phyloP scores from a whole-genome alignment of 2,888 invertebrate genomes.

The Neria commutata region DNA sequence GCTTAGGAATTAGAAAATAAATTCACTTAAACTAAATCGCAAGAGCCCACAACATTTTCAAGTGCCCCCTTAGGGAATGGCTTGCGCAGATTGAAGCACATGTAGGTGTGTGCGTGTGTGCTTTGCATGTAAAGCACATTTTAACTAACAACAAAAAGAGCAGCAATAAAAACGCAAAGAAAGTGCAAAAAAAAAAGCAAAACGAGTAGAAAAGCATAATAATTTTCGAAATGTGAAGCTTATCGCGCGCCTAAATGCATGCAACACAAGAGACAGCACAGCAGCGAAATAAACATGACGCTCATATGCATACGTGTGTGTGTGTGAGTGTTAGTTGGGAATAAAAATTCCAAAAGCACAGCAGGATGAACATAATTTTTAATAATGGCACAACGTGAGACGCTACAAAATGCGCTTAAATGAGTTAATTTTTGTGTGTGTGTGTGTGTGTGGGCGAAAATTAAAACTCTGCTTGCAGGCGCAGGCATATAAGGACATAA shows the following conservation, averaged over 20 bases:
- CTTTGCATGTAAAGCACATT: not conserved
- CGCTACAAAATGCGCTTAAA: not conserved
- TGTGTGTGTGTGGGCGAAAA: no score
- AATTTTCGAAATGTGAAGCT: conserved; percentile 6
- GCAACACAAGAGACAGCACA: not conserved
- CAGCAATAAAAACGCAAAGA: not conserved
- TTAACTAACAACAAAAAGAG: not conserved
- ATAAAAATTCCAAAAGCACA: not conserved
- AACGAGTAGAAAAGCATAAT: conserved; percentile 15
- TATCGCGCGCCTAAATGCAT: not conserved
- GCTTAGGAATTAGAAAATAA: conserved; percentile 8
- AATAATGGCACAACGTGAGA: not conserved
- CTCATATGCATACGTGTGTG: not conserved
- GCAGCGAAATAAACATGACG: not conserved
- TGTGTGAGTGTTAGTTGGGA: no score
- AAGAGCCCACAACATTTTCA: not conserved
- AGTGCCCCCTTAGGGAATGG: not conserved
- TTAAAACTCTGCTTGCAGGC: no score
- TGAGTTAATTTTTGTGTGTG: not conserved
- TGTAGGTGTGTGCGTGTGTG: conserved; percentile 4
- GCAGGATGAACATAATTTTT: conserved; percentile 1
- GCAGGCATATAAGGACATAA: no score
- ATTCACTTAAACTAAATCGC: conserved; percentile 5
- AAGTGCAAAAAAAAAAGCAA: not conserved
- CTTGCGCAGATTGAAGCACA: not conserved